These are phyloP conservation scores for Poecilia gillii DNA, from an alignment of 2,797 vertebrate species.

Conservation along the genomic window DNA sequence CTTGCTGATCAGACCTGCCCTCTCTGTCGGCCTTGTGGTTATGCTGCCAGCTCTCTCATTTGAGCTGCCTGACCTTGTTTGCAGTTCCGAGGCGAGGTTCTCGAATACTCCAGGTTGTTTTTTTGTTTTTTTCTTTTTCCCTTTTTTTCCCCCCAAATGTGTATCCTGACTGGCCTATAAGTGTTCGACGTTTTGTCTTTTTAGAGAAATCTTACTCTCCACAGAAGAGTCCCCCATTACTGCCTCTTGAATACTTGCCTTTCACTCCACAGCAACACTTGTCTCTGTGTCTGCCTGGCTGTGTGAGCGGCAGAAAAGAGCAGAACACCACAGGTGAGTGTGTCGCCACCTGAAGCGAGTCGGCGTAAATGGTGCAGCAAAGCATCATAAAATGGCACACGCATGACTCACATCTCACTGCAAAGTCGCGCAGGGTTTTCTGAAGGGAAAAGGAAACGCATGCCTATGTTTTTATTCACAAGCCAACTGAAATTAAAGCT, in stretches of 20 bases:
- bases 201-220: neutral
- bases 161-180: constrained; percentile 6
- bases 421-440: constrained; percentile 3
- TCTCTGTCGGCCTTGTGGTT: constrained; percentile 20
- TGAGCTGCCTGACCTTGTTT: constrained; percentile 24
- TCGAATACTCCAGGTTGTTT: constrained; percentile 1
- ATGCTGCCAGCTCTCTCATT: constrained; percentile 22
- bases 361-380: constrained; percentile 24
- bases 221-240: constrained; percentile 2
- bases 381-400: constrained; percentile 23
- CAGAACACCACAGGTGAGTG: constrained; percentile 6
- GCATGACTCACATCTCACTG: constrained; percentile 16
- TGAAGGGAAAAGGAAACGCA: neutral
- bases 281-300: neutral
- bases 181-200: constrained; percentile 4
- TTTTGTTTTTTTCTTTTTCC: no score
- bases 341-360: constrained; percentile 10
- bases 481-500: neutral
- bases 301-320: neutral
- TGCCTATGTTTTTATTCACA: neutral
- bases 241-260: constrained; percentile 15
- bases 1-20: constrained; percentile 20
- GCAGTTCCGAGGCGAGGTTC: constrained; percentile 11
- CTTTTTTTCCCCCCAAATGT: neutral
- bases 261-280: constrained; percentile 6